phyloP scores from a whole-genome alignment of 2,888 invertebrate species.

The Drosophila cognata region DNA sequence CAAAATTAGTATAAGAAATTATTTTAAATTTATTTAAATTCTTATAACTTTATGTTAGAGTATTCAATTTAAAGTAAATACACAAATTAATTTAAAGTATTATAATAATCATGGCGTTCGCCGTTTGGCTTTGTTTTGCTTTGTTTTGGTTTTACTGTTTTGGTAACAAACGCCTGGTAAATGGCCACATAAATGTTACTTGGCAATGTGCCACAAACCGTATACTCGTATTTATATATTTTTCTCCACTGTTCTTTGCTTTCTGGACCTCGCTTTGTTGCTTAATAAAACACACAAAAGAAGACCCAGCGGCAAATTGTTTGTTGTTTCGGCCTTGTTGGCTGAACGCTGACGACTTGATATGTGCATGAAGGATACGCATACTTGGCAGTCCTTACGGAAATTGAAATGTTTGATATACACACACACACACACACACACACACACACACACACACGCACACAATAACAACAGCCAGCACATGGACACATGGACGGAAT shows the following conservation, averaged over 20 bases:
- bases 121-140: background rate
- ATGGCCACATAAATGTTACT: conserved; percentile 32
- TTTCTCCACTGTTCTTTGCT: conserved; percentile 6
- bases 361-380: conserved; percentile 34
- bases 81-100: background rate
- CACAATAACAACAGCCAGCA: background rate
- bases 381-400: conserved; percentile 57
- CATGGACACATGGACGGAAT: conserved; percentile 33
- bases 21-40: background rate
- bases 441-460: background rate
- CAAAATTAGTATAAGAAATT: background rate
- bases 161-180: conserved; percentile 19
- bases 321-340: conserved; percentile 50
- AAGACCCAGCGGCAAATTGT: conserved; percentile 61
- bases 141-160: conserved; percentile 17
- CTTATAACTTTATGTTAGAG: too few relatives aligned
- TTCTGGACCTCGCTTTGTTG: conserved; percentile 45
- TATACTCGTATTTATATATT: conserved; percentile 14
- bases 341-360: conserved; percentile 21
- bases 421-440: background rate
- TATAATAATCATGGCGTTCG: background rate
- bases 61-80: background rate
- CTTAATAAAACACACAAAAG: conserved; percentile 61
- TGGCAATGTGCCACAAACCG: conserved; percentile 52
- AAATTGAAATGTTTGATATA: conserved; percentile 73